phyloP scores from a whole-genome alignment of 2,888 invertebrate species.

The Patella caerulea region DNA sequence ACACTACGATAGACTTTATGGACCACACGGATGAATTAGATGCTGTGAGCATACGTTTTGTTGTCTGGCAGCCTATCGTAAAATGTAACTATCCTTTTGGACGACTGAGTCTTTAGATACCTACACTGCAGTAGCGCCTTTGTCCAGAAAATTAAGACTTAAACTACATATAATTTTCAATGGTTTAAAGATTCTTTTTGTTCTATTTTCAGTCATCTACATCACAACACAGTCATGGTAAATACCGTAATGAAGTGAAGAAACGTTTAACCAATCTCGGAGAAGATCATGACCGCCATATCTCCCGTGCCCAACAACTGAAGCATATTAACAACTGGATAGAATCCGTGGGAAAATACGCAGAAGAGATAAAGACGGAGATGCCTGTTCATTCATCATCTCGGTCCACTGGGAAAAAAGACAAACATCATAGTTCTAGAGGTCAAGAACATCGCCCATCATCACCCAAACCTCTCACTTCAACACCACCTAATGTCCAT shows the following conservation, averaged over 20 bases:
- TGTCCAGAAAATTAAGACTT: too few species aligned
- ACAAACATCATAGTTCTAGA: conserved; percentile 21
- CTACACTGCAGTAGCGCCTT: too few species aligned
- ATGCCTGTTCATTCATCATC: background rate
- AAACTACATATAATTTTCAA: background rate
- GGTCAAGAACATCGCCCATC: conserved; percentile 28
- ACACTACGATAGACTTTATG: too few species aligned
- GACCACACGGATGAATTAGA: too few species aligned
- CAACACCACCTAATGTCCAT: conserved; percentile 59
- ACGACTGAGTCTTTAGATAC: too few species aligned
- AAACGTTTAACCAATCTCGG: conserved; percentile 38
- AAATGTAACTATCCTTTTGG: too few species aligned
- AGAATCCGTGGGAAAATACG: conserved; percentile 40
- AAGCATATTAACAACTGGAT: conserved; percentile 51
- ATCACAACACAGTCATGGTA: conserved; percentile 50
- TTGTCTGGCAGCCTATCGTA: too few species aligned
- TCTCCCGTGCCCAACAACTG: conserved; percentile 38
- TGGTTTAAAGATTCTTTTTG: background rate
- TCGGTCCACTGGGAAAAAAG: conserved; percentile 4
- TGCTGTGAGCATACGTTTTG: too few species aligned
- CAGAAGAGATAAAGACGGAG: conserved; percentile 35
- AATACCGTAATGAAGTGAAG: conserved; percentile 44
- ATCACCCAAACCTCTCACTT: conserved; percentile 59
- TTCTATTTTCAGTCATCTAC: conserved; percentile 48
- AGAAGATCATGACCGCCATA: conserved; percentile 34